Conservation (phyloP, 2,113 vertebrate genomes). For the Protobothrops flavoviridis region DNA sequence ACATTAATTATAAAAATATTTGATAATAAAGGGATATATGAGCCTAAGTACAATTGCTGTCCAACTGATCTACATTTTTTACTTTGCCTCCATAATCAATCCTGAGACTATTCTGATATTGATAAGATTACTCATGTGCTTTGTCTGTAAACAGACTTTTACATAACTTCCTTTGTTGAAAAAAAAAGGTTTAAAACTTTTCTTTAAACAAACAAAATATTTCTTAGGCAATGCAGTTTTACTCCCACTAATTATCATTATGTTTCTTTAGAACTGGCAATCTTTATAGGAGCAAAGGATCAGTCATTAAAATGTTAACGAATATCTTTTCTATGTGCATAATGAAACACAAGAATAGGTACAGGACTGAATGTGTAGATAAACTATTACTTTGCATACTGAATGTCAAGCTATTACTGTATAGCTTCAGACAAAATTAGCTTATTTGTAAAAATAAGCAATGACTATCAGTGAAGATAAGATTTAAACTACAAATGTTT, state of each 20-base stretch:
- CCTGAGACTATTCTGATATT: not conserved
- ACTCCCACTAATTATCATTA: not conserved
- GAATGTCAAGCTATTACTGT: not conserved
- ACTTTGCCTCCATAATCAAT: not conserved
- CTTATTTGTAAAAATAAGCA: not conserved
- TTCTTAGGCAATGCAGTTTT: not conserved
- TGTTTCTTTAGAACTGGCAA: not conserved
- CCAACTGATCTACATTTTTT: not conserved
- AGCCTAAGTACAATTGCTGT: not conserved
- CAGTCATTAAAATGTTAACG: conserved; percentile 22
- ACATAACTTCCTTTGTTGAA: not conserved
- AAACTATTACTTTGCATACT: conserved; percentile 21
- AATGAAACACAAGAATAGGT: conserved; percentile 7
- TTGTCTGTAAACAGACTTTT: not conserved
- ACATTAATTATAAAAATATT: not conserved
- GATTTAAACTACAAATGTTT: conserved; percentile 1
- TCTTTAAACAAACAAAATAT: not conserved
- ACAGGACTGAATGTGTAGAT: conserved; percentile 13
- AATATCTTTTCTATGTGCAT: not conserved
- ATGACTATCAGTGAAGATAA: not conserved
- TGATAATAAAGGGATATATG: not conserved
- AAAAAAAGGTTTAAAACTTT: not conserved
- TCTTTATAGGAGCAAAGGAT: conserved; percentile 28
- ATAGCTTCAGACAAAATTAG: not conserved
- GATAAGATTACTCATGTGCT: too few relatives aligned